Evolutionary conservation across 2,888 invertebrate genomes (phyloP), one percentile per base, ranked within the genome.

Genomic region (Spialia ferax): DNA sequence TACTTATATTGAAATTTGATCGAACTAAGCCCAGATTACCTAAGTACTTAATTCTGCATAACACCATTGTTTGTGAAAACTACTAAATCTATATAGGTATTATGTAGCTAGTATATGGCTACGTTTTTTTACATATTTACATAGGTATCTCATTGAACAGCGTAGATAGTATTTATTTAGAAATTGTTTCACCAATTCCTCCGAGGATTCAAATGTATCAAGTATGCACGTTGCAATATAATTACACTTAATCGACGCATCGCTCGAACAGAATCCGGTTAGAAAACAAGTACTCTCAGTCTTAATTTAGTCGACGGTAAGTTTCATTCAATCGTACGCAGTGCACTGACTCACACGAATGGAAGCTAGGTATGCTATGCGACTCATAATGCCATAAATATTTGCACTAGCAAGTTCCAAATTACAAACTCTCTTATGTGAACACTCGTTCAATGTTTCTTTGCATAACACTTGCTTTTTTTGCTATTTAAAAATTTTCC

Each of bases 231-330:
- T 38, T 38, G 62, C 62, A 26, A 62, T 54, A 38, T 62, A 54
- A 62, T 62, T 54, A 54, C n/a, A 62, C 18, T 62, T 18, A 62
- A 62, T 54, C 62, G 52, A 54, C 52, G 62, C 32, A 50, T 54
- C 52, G 35, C 62, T 62, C 52, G 35, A 38, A 38, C 38, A 50
- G 62, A 62, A 38, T 62, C 62, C 62, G 52, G 62, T 62, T 62
- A 62, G 62, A 62, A 62, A 62, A 62, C 54, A 62, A 62, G 62
- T 20, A 35, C 15, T 38, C 62, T 54, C 54, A 38, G 62, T 62
- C 52, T 62, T 62, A 52, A 62, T 54, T 54, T 62, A 62, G 52
- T 62, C 52, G 52, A 54, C 35, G 52, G 35, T 54, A 54, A n/a
- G 20, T 52, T 62, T 54, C 52, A 38, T 62, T 62, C 54, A 54